Conservation (phyloP, 2,888 invertebrate genomes). For the Pachycephus smyrnensis region DNA sequence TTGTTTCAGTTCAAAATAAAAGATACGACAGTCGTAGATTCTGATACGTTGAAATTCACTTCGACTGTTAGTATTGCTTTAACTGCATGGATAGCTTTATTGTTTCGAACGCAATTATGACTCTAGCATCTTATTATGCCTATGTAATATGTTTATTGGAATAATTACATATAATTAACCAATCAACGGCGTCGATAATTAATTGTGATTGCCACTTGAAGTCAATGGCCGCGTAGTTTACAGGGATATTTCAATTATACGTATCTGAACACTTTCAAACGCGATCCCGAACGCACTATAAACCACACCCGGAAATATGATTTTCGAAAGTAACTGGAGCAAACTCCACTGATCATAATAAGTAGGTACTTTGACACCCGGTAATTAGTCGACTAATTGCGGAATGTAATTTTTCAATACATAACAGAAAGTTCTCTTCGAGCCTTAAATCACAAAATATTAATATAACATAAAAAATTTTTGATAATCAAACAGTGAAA, state of each 20-base stretch:
- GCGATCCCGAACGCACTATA: background rate
- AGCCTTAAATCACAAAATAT: background rate
- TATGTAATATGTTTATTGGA: conserved; percentile 8
- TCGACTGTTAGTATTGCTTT: background rate
- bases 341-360: background rate
- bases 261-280: background rate
- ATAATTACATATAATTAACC: conserved; percentile 44
- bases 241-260: background rate
- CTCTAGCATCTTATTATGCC: background rate
- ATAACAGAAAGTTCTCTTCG: background rate
- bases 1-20: background rate
- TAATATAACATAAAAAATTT: background rate
- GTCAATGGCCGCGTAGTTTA: background rate
- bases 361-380: background rate
- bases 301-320: background rate
- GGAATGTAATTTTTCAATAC: background rate
- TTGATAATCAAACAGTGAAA: background rate
- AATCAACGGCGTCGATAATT: conserved; percentile 29
- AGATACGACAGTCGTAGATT: background rate
- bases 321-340: background rate
- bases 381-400: background rate
- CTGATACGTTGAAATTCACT: background rate
- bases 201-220: conserved; percentile 10
- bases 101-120: background rate
- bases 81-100: background rate